These are phyloP conservation scores for Sinocyclocheilus anshuiensis DNA, from an alignment of 2,113 vertebrate species.

Conservation along the genomic window DNA sequence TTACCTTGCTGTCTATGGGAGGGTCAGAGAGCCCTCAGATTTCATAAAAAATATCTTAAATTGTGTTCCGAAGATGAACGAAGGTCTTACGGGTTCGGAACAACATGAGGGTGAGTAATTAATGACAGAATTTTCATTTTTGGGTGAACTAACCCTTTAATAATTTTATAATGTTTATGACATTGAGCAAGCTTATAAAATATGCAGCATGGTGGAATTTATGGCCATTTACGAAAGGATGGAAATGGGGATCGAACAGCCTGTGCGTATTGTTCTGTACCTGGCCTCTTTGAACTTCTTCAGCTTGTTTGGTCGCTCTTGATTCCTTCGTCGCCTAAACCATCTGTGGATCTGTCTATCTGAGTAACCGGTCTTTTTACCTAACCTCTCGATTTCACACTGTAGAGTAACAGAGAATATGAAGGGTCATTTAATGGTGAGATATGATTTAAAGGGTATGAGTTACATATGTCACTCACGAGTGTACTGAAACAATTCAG, in stretches of 20 bases:
- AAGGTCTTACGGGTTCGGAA: no score
- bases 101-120: no score
- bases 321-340: slow-evolving; percentile 90
- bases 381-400: slow-evolving; percentile 71
- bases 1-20: no score
- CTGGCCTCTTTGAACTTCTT: slow-evolving; percentile 94
- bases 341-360: slow-evolving; percentile 87
- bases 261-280: slow-evolving; percentile 62
- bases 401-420: slow-evolving; percentile 45
- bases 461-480: background rate
- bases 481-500: background rate
- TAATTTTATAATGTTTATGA: background rate
- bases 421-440: background rate
- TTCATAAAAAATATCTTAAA: no score
- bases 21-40: no score
- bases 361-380: slow-evolving; percentile 73
- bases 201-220: background rate
- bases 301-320: slow-evolving; percentile 88
- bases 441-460: background rate
- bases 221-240: background rate
- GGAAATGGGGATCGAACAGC: background rate
- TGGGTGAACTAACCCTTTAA: background rate
- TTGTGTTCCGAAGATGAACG: no score
- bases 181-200: background rate
- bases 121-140: no score